Evolutionary conservation across 2,888 invertebrate genomes (phyloP), one percentile per base, ranked within the genome.

Genomic region (Notodonta dromedarius): DNA sequence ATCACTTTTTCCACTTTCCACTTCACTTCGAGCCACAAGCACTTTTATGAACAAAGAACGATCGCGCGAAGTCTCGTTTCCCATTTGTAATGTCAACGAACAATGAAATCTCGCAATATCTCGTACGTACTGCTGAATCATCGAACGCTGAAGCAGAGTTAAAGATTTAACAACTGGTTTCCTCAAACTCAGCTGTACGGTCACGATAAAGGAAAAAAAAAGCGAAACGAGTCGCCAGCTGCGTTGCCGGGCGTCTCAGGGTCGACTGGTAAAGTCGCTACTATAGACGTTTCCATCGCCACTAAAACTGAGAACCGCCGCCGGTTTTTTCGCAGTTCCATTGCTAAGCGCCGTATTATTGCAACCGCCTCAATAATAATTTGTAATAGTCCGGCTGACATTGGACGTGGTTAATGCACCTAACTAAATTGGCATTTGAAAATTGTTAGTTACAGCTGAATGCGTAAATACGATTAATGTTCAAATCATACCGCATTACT

Each of bases 171-270:
- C 64, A 63, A 66, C 68, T 67, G 67, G 69, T 72, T 79, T 79
- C 72, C 74, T 78, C 71, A 71, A 56, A 72, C 72, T 76, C 74
- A 80, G 74, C 73, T 76, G 76, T 64, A 57, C 73, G 77, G 70
- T 76, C 77, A 72, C 69, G 67, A 74, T 74, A 74, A 68, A 77
- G 71, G 71, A 70, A 69, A 75, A 79, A 85, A 86, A 79, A 85
- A 86, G 82, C 74, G 73, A 82, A 82, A 76, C 76, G 77, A 81
- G 83, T 82, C 74, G 78, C 82, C 79, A 83, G 85, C 89, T 85
- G 82, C 74, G 83, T 74, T 77, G 83, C 81, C 80, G 79, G 79
- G 74, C 82, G 82, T 71, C 84, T 91, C 93, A 93, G 91, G 93
- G 93, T 89, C 93, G 81, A 89, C 93, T 83, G 84, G 91, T 91